Percentiles rank a stretch among this genome's conserved stretches.
Evolutionary conservation across 2,797 vertebrate genomes (phyloP).

Genomic region (Pseudopleuronectes americanus): DNA sequence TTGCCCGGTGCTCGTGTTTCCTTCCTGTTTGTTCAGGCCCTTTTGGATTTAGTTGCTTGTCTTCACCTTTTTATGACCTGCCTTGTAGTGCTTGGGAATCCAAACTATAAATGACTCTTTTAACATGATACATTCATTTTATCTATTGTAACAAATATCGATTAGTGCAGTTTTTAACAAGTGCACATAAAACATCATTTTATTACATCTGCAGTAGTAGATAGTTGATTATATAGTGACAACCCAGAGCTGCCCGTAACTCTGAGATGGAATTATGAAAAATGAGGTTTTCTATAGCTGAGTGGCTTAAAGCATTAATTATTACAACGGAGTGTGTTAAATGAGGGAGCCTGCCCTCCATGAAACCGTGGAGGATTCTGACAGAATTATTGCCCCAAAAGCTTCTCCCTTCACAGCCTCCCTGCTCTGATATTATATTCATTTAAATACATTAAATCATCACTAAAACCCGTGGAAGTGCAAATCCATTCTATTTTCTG

Average conservation of each 20-base stretch:
- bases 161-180: neutral
- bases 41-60: too few relatives aligned
- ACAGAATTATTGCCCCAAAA: conserved; percentile 74
- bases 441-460: conserved; percentile 82
- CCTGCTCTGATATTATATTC: conserved; percentile 72
- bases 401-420: conserved; percentile 68
- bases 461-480: conserved; percentile 72
- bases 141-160: neutral
- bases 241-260: conserved; percentile 39
- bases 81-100: neutral
- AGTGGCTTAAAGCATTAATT: conserved; percentile 78
- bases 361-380: conserved; percentile 74
- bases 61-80: too few relatives aligned
- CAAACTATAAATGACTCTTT: neutral
- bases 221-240: neutral
- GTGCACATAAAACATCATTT: conserved; percentile 1
- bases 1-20: neutral
- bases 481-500: conserved; percentile 74
- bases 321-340: conserved; percentile 71
- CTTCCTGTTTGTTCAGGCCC: neutral
- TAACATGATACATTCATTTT: neutral
- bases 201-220: neutral
- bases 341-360: conserved; percentile 71
- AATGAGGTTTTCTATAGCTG: conserved; percentile 61
- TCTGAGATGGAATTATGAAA: conserved; percentile 63